These are phyloP conservation scores for Leucophenga varia DNA, from an alignment of 1,140 invertebrate species.

Conservation along the genomic window DNA sequence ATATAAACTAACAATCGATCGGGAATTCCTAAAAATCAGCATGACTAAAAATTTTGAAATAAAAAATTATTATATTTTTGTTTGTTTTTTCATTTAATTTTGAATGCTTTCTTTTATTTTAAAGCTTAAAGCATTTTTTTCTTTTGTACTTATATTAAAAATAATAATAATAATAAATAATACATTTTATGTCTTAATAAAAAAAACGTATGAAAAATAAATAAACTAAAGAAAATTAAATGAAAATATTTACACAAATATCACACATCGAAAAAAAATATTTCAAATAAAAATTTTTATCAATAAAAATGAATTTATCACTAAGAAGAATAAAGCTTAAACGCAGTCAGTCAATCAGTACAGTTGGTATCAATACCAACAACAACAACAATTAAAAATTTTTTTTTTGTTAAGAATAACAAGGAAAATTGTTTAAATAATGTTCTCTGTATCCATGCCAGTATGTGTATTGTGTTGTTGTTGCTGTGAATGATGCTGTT, in stretches of 20 bases:
- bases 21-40: conserved; percentile 50
- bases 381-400: too few relatives aligned
- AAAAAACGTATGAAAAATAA: conserved; percentile 41
- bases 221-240: conserved; percentile 30
- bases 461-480: conserved; percentile 10
- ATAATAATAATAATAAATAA: conserved; percentile 8
- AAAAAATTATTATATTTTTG: conserved; percentile 21
- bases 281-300: too few relatives aligned
- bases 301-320: too few relatives aligned
- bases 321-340: conserved; percentile 40
- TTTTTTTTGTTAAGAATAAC: conserved; percentile 1
- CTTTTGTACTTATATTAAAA: conserved; percentile 1
- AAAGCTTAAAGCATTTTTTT: conserved; percentile 7
- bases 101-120: conserved; percentile 33
- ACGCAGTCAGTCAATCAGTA: conserved; percentile 32
- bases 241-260: conserved; percentile 30
- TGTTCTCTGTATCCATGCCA: conserved; percentile 31
- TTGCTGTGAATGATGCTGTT: conserved; percentile 9
- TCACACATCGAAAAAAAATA: conserved; percentile 21
- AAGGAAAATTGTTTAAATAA: conserved; percentile 22
- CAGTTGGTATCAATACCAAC: conserved; percentile 4
- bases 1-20: conserved; percentile 11
- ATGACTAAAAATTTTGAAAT: conserved; percentile 44
- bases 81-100: too few relatives aligned
- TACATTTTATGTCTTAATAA: conserved; percentile 33